Base-by-base conservation (phyloP, 2,888 invertebrate species). In the Macrophya annulata region DNA sequence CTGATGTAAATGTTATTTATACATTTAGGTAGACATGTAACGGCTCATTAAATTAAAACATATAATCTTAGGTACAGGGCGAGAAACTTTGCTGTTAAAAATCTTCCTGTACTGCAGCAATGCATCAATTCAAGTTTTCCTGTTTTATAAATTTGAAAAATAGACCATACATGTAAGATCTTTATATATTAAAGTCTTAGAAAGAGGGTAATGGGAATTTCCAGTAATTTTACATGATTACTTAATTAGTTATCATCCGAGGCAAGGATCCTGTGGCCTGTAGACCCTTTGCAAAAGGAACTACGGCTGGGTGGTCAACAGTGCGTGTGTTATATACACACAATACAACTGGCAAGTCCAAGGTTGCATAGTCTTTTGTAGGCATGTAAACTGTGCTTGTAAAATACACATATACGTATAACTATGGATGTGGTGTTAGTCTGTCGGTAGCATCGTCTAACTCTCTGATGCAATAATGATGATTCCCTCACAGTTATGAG, bases 231-330 rank as follows among this genome's bases (percentile, higher is more conserved):
- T 85, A 31, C 88, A 88, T 89, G 88, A 91, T 91, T 90, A 90
- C 89, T 91, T 91, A 92, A 92, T 92, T 91, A 91, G 89, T 88
- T 87, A 88, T 87, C 88, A 89, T 88, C 90, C 87, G 88, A 89
- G 87, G 86, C 87, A 87, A 88, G 81, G 71, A 48, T 72, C 40
- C 62, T 79, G 77, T 17, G 77, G 45, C 81, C 72, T 51, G 65
- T 65, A 74, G 59, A 76, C 68, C 85, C 77, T 79, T 40, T 74
- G 86, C 84, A 84, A 77, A 86, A 92, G 92, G 92, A 92, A 92
- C 90, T 92, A 92, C 90, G 92, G 91, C 89, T 91, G 92, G 92
- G 91, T 92, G 90, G 89, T 87, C 90, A 88, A 90, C 89, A 89
- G 87, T 87, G 87, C 87, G 81, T 87, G 85, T 85, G 87, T 87